Conservation (phyloP, 2,888 invertebrate species). For the Cephus nigrinus region DNA sequence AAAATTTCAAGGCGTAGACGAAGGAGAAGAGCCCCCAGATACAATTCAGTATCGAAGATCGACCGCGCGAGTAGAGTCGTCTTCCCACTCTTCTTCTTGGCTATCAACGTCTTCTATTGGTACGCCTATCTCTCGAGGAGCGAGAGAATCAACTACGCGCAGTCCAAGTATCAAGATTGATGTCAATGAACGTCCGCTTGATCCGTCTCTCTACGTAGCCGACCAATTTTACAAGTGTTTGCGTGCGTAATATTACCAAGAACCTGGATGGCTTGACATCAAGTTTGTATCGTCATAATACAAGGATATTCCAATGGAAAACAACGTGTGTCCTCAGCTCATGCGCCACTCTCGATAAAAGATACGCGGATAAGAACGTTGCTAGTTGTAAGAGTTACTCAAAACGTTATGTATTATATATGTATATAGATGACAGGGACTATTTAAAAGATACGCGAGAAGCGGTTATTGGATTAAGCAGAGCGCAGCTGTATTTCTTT, state of each 20-base stretch:
- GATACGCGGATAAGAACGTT: too few species aligned
- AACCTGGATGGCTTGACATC: too few species aligned
- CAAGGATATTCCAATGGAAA: slow-evolving; percentile 11
- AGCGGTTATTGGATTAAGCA: too few species aligned
- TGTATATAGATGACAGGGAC: too few species aligned
- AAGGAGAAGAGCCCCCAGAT: slow-evolving; percentile 71
- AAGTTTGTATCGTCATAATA: not conserved
- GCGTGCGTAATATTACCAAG: too few species aligned
- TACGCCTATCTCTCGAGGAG: slow-evolving; percentile 77
- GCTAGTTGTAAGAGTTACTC: too few species aligned
- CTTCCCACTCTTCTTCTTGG: slow-evolving; percentile 80
- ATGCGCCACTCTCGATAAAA: too few species aligned
- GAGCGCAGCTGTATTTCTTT: too few species aligned
- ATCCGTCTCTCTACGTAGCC: slow-evolving; percentile 6
- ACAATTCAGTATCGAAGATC: slow-evolving; percentile 85
- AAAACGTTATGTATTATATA: too few species aligned
- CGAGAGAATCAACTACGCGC: slow-evolving; percentile 66
- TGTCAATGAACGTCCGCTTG: not conserved
- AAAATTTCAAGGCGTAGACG: slow-evolving; percentile 46
- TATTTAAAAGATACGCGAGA: too few species aligned
- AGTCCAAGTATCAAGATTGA: not conserved
- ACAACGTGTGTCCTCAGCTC: not conserved
- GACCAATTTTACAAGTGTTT: slow-evolving; percentile 7
- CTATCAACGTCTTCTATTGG: slow-evolving; percentile 86
- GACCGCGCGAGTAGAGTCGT: slow-evolving; percentile 80